Base-by-base conservation (phyloP, 2,797 vertebrate genomes). In the Oryzias dopingdopingensis region DNA sequence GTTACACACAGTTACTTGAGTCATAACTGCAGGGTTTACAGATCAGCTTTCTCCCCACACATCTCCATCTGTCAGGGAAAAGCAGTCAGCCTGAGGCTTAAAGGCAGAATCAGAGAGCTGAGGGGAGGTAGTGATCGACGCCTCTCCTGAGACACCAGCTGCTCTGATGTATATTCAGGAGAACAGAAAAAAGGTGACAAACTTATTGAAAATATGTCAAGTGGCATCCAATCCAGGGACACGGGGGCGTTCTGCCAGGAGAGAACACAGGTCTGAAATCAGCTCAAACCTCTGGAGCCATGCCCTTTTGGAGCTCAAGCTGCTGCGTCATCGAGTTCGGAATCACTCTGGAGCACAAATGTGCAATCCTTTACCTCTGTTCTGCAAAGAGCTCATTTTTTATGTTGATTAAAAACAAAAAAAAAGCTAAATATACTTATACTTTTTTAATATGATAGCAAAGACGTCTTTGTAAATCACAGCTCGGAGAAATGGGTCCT, bases 181-280 rank as follows among this genome's bases (percentile, higher is more conserved):
- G 75, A 70, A 86, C 64, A 79, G 82, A 60, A 77, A 82, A 86
- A 90, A 90, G 87, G 87, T 90, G 86, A 88, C 72, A 56, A 85
- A 85, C 79, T 79, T 89, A 91, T 90, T 88, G 90, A 82, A 87
- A 81, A 90, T 62, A 70, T 89, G 91, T 91, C 89, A 85, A 76
- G 60, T 62, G 61, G 76, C 81, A 86, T 91, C 88, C 84, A 82
- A 82, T 87, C 83, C 70, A n/a, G 57, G 73, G 77, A 73, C 70
- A 67, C 69, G n/a, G 65, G 74, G 82, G 82, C 76, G 42, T 26
- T 55, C 62, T 74, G 85, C 85, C 85, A 86, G 74, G 62, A 60
- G 14, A 56, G 49, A 72, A 51, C 60, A 57, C 50, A 56, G 67
- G 73, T 75, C 71, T 76, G 53, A 70, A 77, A 79, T 72, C 67